A percentile compares a stretch with the other conserved stretches of the same genome.
Evolutionary conservation across 1,140 invertebrate species (phyloP).

Genomic region (Megathymus violae): DNA sequence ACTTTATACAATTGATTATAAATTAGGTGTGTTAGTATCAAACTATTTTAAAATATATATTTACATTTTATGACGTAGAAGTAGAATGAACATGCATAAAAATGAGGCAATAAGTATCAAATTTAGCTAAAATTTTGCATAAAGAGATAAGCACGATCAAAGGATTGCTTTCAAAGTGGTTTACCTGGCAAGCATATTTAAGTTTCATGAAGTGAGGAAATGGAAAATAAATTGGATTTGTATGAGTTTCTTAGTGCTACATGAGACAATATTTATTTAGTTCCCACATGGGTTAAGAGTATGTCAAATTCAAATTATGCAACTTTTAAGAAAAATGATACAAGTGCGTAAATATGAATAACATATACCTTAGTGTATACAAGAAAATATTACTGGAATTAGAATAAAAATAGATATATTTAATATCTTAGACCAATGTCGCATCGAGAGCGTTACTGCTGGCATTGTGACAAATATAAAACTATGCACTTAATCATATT

Average conservation of each 20-base stretch:
- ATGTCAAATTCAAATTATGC: constrained; percentile 55
- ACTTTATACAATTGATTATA: no score
- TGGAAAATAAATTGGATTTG: constrained; percentile 83
- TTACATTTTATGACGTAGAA: not conserved
- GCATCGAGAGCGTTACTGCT: no score
- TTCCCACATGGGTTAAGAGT: constrained; percentile 60
- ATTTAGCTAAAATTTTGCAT: constrained; percentile 79
- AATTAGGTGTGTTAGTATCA: no score
- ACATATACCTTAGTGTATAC: no score
- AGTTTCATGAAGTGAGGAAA: constrained; percentile 83
- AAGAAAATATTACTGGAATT: no score
- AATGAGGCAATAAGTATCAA: constrained; percentile 57
- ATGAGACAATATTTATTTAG: constrained; percentile 77
- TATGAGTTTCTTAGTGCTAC: constrained; percentile 79
- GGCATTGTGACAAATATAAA: no score
- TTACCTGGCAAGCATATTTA: constrained; percentile 81
- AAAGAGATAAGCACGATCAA: constrained; percentile 80
- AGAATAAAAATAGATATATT: no score
- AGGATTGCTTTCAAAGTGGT: constrained; percentile 80
- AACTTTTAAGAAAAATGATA: constrained; percentile 38
- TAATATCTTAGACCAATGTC: no score
- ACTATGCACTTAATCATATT: no score
- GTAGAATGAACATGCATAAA: constrained; percentile 36
- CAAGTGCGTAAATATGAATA: not conserved
- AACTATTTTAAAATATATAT: no score